Evolutionary conservation across 2,888 invertebrate genomes (phyloP), one percentile per base, ranked within the genome.

Genomic region (Morinoia aosen): DNA sequence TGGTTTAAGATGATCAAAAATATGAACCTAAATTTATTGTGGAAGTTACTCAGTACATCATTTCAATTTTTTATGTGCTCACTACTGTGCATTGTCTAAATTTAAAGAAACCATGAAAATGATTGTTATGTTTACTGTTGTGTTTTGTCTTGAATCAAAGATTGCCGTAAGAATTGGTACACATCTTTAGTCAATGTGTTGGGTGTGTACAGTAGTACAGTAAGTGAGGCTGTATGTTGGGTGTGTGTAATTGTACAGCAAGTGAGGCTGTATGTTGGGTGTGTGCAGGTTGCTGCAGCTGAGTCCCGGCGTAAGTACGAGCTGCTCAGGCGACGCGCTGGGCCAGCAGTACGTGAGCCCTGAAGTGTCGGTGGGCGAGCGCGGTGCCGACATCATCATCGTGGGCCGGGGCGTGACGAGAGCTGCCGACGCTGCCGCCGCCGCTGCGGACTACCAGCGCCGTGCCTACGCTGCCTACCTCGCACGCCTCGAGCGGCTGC

Each of bases 371-470:
- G 98, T 99, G 11, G 97, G 98, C 93, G 98, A 98, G 95, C 98
- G 98, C 96, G 99, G 99, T 56, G 99, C 98, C 90, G 99, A 99
- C 97, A 97, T 99, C 93, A 98, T 99, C 58, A 99, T 99, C 19
- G 99, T 99, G 0, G 99, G 99, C 0, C 98, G 99, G 97, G 99
- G 99, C 0, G 99, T 99, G 97, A 97, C 97, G 0, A 96, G 97
- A 90, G 97, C 97, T 19, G 96, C 96, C 12, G 98, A 98, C 97
- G 98, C 98, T 58, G 98, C 98, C 96, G 97, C 97, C 91, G 98
- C 98, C 95, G 98, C 98, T 19, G 97, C 98, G 95, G 97, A 98
- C 91, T 99, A 99, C 48, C 95, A 76, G 48, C 58, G 58, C 48
- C 88, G 40, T 2, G 61, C 88, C 61, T 95, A 91, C 93, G 58